Percentiles rank a stretch among this genome's conserved stretches.
Evolutionary conservation across 1,140 invertebrate genomes (phyloP).

Genomic region (Hirudo medicinalis): DNA sequence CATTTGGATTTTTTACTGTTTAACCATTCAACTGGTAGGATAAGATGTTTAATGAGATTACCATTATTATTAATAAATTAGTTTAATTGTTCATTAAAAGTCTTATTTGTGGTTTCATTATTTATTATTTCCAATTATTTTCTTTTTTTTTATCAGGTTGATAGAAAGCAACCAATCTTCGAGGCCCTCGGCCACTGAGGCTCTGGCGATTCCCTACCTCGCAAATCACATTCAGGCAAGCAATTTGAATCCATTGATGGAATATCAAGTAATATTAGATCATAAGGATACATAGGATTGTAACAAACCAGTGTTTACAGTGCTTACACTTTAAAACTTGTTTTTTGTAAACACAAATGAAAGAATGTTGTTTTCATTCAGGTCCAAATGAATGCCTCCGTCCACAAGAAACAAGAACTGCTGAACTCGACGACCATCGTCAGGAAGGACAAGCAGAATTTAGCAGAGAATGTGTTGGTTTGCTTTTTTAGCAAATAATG

Average conservation of each 20-base stretch:
- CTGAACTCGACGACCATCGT: too few relatives aligned
- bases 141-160: conserved; percentile 30
- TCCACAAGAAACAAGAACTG: too few relatives aligned
- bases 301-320: background rate
- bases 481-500: background rate
- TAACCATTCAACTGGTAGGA: background rate
- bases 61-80: background rate
- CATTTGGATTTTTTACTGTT: too few relatives aligned
- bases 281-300: background rate
- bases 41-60: background rate
- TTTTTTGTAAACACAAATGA: too few relatives aligned
- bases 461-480: conserved; percentile 10
- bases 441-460: background rate
- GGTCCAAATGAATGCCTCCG: background rate
- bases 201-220: conserved; percentile 33
- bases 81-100: background rate
- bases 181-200: conserved; percentile 36
- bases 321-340: too few relatives aligned
- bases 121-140: background rate
- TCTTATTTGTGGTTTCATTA: conserved; percentile 10
- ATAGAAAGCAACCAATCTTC: conserved; percentile 36
- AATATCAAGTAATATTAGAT: background rate
- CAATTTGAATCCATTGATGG: conserved; percentile 2
- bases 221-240: conserved; percentile 34
- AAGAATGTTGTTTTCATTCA: background rate